Base-by-base conservation (phyloP, 92 coral and sea anemone genomes). In the Virgularia gustaviana region DNA sequence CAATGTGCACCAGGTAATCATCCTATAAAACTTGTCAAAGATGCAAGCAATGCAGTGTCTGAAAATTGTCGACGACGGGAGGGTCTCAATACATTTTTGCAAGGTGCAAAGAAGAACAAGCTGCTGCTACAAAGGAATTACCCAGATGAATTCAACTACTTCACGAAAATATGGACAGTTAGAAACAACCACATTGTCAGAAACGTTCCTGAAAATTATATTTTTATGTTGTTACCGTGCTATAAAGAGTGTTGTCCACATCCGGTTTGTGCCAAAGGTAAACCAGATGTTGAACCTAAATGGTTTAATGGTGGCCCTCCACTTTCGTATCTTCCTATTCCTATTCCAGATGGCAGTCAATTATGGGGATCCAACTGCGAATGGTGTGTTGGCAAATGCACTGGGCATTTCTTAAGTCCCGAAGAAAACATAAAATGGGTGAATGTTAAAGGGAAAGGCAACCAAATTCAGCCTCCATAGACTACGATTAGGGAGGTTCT, bases 231-330 rank as follows among this genome's bases (percentile, higher is more conserved):
- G 16, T 25, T 60, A n/a, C 82, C 77, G 19, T 80, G 89, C 39
- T 85, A 75, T 57, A 65, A 85, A 56, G 35, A 51, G 10, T 71
- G 49, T 29, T 85, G 89, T 41, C 20, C 67, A 15, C 89, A 85
- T 71, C 79, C 85, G 2, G 49, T 63, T 15, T 85, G 85, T 60
- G 44, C 57, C 22, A 49, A 22, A 19, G 80, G 83, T 16, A 31
- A 19, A 20, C 79, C 85, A 34, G 77, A 70, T n/a, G 64, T 41
- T 6, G 79, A 58, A 37, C 47, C 56, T 18, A 66, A 58, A 27
- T 79, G 85, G 88, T 79, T 63, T 54, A 57, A 53, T 0, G 75
- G 70, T 67, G 88, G 85, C 9, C 88, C 81, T 13, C 75, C 79
- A 7, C 45, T 83, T 3, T 51, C 75, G 20, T 71, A 60, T 9